A percentile compares a stretch with the other conserved stretches of the same genome.
Conservation (phyloP, 30 jellyfish, hydroid and myxozoan species). For the Haliclystus octoradiatus region DNA sequence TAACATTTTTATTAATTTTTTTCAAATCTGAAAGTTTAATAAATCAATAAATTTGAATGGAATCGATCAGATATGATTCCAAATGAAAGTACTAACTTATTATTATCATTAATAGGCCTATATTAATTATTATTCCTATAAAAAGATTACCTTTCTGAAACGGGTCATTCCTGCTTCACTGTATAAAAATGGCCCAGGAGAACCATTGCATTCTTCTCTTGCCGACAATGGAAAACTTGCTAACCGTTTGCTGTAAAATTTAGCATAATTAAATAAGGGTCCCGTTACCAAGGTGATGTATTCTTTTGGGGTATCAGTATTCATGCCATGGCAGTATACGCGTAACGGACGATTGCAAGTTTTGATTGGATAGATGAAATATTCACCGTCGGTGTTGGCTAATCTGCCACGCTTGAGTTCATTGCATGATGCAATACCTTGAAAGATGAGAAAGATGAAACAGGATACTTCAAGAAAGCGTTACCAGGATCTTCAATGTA, state of each 20-base stretch:
- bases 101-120: no score
- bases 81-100: no score
- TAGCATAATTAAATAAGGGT: conserved; percentile 60
- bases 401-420: conserved; percentile 53
- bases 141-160: conserved; percentile 69
- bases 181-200: conserved; percentile 30
- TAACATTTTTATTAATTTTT: no score
- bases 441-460: neutral
- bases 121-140: no score
- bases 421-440: conserved; percentile 51
- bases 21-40: no score
- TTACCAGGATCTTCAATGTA: no score
- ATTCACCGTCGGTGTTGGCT: conserved; percentile 72
- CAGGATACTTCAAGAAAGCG: neutral
- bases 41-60: no score
- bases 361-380: conserved; percentile 50
- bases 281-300: conserved; percentile 79
- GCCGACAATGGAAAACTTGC: conserved; percentile 19
- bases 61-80: no score
- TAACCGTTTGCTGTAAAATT: conserved; percentile 45
- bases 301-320: conserved; percentile 29
- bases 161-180: conserved; percentile 73
- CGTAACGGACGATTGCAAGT: conserved; percentile 52
- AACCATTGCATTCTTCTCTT: conserved; percentile 38
- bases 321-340: conserved; percentile 84